A percentile compares a stretch with the other conserved stretches of the same genome.
phyloP scores from a whole-genome alignment of 2,888 invertebrate genomes.

The Matsumyia berberina region DNA sequence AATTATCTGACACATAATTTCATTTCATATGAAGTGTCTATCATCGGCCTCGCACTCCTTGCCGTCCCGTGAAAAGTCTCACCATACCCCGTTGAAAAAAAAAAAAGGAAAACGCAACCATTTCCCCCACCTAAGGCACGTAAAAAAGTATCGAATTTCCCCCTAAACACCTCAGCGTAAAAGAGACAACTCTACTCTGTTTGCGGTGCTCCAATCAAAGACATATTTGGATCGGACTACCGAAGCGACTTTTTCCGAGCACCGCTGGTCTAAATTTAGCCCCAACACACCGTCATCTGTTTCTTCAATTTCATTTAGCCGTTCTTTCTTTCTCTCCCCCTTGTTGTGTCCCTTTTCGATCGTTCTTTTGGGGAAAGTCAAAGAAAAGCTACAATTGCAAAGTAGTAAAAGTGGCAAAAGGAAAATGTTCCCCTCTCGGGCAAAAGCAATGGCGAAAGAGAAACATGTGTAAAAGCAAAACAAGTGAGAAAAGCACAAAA shows the following conservation, averaged over 20 bases:
- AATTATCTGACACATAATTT: conserved; percentile 57
- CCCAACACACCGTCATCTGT: conserved; percentile 65
- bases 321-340: conserved; percentile 11
- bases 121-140: conserved; percentile 56
- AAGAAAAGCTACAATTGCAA: conserved; percentile 36
- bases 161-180: conserved; percentile 81
- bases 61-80: conserved; percentile 23
- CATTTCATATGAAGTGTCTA: conserved; percentile 44
- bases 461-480: conserved; percentile 53
- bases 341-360: too few relatives aligned
- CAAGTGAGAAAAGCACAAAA: conserved; percentile 56
- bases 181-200: conserved; percentile 81
- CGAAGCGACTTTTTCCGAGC: conserved; percentile 50
- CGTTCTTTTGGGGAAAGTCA: conserved; percentile 12
- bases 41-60: neutral
- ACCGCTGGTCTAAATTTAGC: conserved; percentile 64
- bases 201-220: conserved; percentile 81
- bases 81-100: conserved; percentile 41
- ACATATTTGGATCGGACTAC: conserved; percentile 84
- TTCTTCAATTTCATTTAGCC: conserved; percentile 41
- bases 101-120: conserved; percentile 18
- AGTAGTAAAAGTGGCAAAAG: neutral
- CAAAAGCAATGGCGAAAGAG: conserved; percentile 1
- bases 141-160: conserved; percentile 83
- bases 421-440: conserved; percentile 25